A percentile compares a stretch with the other conserved stretches of the same genome.
These are phyloP conservation scores for Ceratotherium simum DNA, from an alignment of 2,113 vertebrate species.

Conservation along the genomic window DNA sequence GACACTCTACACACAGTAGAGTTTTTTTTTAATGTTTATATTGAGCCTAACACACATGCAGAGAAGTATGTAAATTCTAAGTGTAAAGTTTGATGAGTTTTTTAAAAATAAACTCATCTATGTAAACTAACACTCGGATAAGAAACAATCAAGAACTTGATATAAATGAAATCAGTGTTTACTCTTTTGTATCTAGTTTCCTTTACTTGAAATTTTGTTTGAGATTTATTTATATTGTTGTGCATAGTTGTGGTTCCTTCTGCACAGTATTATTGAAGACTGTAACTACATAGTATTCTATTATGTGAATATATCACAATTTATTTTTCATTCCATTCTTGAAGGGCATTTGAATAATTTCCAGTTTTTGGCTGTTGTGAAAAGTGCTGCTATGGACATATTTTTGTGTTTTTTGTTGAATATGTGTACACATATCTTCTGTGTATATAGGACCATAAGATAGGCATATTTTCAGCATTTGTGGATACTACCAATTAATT, in stretches of 20 bases:
- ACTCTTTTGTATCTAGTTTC: not conserved
- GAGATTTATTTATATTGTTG: not conserved
- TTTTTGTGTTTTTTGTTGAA: constrained; percentile 2
- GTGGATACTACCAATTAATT: constrained; percentile 21
- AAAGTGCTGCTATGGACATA: not conserved
- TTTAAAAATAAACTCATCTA: not conserved
- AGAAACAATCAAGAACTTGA: not conserved
- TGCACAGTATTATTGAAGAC: not conserved
- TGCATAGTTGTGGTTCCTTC: not conserved
- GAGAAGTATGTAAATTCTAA: not conserved
- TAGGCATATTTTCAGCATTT: constrained; percentile 40
- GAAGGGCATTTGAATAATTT: not conserved
- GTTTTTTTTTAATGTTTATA: not conserved
- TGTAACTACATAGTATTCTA: not conserved
- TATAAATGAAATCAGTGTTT: not conserved
- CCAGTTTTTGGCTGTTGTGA: not conserved
- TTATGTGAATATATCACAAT: not conserved
- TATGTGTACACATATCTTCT: constrained; percentile 49
- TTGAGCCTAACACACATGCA: not conserved
- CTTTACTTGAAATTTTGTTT: not conserved
- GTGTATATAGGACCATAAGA: not conserved
- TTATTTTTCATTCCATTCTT: constrained; percentile 55
- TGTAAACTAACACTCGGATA: not conserved
- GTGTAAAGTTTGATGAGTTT: not conserved
- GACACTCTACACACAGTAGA: not conserved